Percentiles rank a stretch among this genome's conserved stretches.
These are phyloP conservation scores for Tylochromis polylepis DNA, from an alignment of 2,113 vertebrate genomes.

Conservation along the genomic window DNA sequence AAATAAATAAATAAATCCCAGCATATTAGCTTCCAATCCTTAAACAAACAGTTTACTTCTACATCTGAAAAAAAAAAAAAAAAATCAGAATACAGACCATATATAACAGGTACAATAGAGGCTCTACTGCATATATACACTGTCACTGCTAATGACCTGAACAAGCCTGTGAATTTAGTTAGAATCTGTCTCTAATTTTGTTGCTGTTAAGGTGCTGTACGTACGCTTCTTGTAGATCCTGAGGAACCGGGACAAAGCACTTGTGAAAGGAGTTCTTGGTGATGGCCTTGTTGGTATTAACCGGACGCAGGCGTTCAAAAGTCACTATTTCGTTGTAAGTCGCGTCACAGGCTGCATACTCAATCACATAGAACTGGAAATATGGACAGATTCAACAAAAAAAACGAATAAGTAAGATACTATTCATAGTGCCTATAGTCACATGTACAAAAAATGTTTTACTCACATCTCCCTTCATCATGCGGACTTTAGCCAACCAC, in stretches of 20 bases:
- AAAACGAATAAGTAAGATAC: not conserved
- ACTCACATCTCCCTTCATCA: constrained; percentile 92
- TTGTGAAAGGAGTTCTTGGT: constrained; percentile 82
- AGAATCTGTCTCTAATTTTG: not conserved
- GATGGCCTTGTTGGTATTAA: constrained; percentile 83
- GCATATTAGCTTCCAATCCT: not conserved
- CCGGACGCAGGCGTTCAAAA: constrained; percentile 82
- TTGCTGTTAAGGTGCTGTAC: constrained; percentile 5
- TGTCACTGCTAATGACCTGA: not conserved
- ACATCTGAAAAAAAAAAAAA: not conserved
- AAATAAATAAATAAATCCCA: not conserved
- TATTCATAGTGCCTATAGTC: not conserved
- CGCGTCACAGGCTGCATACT: constrained; percentile 86
- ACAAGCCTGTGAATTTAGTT: not conserved
- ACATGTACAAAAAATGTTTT: not conserved
- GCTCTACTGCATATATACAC: not conserved
- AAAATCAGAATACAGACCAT: not conserved
- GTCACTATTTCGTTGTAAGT: constrained; percentile 92
- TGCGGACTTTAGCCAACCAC: constrained; percentile 88
- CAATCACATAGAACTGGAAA: constrained; percentile 87
- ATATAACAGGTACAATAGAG: not conserved
- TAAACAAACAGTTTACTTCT: not conserved
- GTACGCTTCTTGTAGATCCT: constrained; percentile 80
- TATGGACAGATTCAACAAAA: not conserved
- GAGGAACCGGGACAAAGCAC: constrained; percentile 82